These are phyloP conservation scores for Boloria selene DNA, from an alignment of 2,888 invertebrate genomes.

Conservation along the genomic window DNA sequence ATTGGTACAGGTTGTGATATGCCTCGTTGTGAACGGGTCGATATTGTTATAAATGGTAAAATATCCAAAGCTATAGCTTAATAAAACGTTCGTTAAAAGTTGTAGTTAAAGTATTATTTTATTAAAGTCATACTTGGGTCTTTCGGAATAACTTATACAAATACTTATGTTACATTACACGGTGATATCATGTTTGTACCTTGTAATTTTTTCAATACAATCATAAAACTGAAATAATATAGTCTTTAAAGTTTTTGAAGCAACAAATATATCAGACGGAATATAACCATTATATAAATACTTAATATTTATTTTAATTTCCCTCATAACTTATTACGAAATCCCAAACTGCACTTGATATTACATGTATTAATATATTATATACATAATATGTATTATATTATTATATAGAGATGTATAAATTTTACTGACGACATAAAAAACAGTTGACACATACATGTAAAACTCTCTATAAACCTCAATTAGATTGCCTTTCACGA, in stretches of 20 bases:
- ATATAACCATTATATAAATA: slow-evolving; percentile 52
- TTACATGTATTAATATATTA: slow-evolving; percentile 2
- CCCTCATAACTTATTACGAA: slow-evolving; percentile 3
- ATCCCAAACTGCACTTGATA: background rate
- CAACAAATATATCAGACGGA: slow-evolving; percentile 50
- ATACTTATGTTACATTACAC: slow-evolving; percentile 56
- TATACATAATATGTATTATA: background rate
- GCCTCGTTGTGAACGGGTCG: slow-evolving; percentile 82
- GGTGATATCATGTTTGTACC: slow-evolving; percentile 66
- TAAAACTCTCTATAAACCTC: slow-evolving; percentile 31
- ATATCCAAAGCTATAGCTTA: slow-evolving; percentile 81
- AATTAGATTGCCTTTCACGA: slow-evolving; percentile 36
- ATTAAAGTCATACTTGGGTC: slow-evolving; percentile 73
- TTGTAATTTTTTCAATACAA: slow-evolving; percentile 67
- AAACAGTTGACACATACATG: slow-evolving; percentile 46
- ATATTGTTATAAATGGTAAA: slow-evolving; percentile 82
- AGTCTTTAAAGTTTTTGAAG: slow-evolving; percentile 62
- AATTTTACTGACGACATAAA: slow-evolving; percentile 45
- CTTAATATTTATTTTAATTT: slow-evolving; percentile 34
- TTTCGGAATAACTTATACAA: slow-evolving; percentile 78
- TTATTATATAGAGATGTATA: slow-evolving; percentile 43
- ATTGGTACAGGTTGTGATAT: slow-evolving; percentile 83
- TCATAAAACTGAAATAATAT: slow-evolving; percentile 64
- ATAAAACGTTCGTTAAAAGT: slow-evolving; percentile 79
- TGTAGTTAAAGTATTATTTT: slow-evolving; percentile 79